Conservation (phyloP, 1,140 invertebrate species). For the Nomia melanderi region DNA sequence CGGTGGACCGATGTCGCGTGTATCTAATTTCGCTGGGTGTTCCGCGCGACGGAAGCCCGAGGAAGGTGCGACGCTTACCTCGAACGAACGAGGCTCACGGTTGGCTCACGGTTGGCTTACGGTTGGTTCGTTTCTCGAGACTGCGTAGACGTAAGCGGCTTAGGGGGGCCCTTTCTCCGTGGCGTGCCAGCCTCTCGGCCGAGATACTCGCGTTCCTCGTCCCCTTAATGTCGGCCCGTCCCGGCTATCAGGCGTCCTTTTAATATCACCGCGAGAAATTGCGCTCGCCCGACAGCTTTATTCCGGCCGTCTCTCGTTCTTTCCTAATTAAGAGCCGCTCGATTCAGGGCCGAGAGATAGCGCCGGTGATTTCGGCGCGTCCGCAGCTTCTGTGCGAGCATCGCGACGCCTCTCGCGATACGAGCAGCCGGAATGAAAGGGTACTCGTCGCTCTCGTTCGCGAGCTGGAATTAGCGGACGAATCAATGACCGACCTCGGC, state of each 20-base stretch:
- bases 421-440: no score
- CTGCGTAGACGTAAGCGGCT: slow-evolving; percentile 52
- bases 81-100: neutral
- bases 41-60: neutral
- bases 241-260: slow-evolving; percentile 28
- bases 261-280: slow-evolving; percentile 34
- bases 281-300: slow-evolving; percentile 16
- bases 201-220: slow-evolving; percentile 22
- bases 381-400: no score
- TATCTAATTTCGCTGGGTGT: neutral
- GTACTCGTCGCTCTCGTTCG: no score
- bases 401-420: no score
- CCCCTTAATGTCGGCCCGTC: slow-evolving; percentile 29
- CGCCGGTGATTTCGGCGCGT: no score
- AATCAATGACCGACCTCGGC: no score
- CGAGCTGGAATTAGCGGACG: no score
- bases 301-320: neutral
- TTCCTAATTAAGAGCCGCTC: slow-evolving; percentile 3
- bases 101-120: no score
- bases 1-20: no score
- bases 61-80: neutral
- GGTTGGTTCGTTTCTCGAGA: slow-evolving; percentile 16
- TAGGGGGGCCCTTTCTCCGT: slow-evolving; percentile 38
- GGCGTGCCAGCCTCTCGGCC: slow-evolving; percentile 4
- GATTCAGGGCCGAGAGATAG: neutral